Base-by-base conservation (phyloP, 2,888 invertebrate species). In the Oxycera nigricornis region DNA sequence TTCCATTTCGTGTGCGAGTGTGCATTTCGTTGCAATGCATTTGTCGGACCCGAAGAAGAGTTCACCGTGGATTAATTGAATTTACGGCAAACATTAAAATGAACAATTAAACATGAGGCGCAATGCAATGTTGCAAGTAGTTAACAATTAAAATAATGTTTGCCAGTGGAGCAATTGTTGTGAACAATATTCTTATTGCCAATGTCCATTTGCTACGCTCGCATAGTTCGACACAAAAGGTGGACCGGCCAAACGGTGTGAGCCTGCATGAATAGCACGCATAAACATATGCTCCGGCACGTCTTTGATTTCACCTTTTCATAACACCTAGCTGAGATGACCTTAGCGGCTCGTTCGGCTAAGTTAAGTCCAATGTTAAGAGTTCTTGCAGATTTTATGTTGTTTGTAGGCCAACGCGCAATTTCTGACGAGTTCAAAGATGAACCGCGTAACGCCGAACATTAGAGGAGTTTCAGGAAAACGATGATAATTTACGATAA, bases 41-140 rank as follows among this genome's bases (percentile, higher is more conserved):
- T n/a, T n/a, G n/a, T n/a, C n/a, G n/a, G n/a, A n/a, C n/a, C n/a
- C n/a, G n/a, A n/a, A n/a, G n/a, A n/a, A n/a, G n/a, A n/a, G n/a
- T n/a, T n/a, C n/a, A n/a, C n/a, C n/a, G n/a, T 39, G 24, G 9
- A 24, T 55, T 55, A 55, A 62, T 62, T 26, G 31, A 62, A 62
- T 62, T 62, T 26, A 62, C 20, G 20, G 39, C 31, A 62, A 31
- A 35, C 9, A 62, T 62, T 20, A 22, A 20, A 62, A 20, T 20
- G 62, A 35, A 35, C 62, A 62, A 31, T 62, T 31, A 35, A 30
- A 62, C 7, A n/a, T 39, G 20, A 22, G 22, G 39, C 35, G 22
- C 3, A 17, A 17, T 46, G 30, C 35, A 35, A 62, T 35, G 62
- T 35, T 62, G 35, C 62, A 39, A 39, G 31, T 62, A 35, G 31